Evolutionary conservation across 2,113 vertebrate species (phyloP), one percentile per base, ranked within the genome.

Genomic region (Otolemur garnettii): DNA sequence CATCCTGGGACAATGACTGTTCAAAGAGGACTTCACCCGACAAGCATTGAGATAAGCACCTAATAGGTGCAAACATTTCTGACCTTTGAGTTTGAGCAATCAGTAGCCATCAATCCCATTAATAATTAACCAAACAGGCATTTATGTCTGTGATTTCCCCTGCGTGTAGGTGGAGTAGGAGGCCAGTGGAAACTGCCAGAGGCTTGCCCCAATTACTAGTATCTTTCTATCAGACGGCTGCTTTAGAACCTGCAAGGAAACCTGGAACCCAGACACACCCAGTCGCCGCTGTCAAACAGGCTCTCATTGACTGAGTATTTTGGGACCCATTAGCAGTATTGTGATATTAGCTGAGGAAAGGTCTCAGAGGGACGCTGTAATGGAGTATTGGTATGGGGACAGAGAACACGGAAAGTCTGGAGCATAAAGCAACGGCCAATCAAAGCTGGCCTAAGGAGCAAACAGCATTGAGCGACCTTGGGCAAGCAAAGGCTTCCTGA

Each of bases 391-490:
- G 59, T 59, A 57, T 45, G 42, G 45, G 11, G 21, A 21, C 55
- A 96, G 92, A 90, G 71, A 79, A 96, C 90, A 93, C 45, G 30
- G 69, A 82, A 96, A 84, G 45, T 89, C 33, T 78, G 26, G 93
- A 85, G 55, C 78, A 71, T 42, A 28, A 89, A 80, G 18, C 69
- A 24, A 7, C 89, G 64, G 38, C 35, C 53, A 78, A 5, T 72
- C 60, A 79, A 81, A 92, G n/a, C 33, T 86, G 28, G 8, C 33
- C 30, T 66, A 55, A 88, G 86, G 53, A 64, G 26, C 3, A 82
- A 95, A 78, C 22, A 66, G 55, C 38, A 42, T 3, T 60, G 69
- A 74, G 57, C 60, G 85, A 72, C 71, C 21, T 42, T 80, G 90
- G 21, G 53, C 42, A 90, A 88, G 15, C 55, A 60, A 74, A 75